A percentile compares a stretch with the other conserved stretches of the same genome.
These are phyloP conservation scores for Neoitamus cyanurus DNA, from an alignment of 2,888 invertebrate species.

Conservation along the genomic window DNA sequence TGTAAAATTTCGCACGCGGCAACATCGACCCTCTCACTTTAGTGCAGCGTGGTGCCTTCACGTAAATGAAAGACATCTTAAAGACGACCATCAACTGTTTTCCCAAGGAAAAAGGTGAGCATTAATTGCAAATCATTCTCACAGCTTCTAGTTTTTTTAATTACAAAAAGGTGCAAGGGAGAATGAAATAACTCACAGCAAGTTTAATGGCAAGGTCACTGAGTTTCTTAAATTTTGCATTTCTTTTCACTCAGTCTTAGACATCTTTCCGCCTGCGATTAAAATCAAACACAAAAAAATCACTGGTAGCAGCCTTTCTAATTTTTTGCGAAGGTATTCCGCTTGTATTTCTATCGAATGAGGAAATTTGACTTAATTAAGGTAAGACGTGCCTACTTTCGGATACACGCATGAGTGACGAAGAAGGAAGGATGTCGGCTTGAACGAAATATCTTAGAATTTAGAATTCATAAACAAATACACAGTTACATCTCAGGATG, in stretches of 20 bases:
- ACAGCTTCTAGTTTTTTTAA: neutral
- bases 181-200: neutral
- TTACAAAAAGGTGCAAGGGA: neutral
- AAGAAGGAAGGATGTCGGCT: too few species aligned
- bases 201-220: neutral
- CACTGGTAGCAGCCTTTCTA: neutral
- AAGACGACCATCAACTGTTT: neutral
- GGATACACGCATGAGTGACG: too few species aligned
- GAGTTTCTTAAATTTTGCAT: neutral
- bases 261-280: neutral
- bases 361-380: neutral
- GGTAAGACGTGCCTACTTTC: neutral
- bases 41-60: neutral
- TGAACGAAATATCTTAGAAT: too few species aligned
- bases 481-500: too few species aligned
- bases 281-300: neutral
- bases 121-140: neutral
- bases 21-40: neutral
- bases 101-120: neutral
- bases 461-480: too few species aligned
- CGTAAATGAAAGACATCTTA: neutral
- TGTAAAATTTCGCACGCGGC: neutral
- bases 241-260: neutral
- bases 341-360: neutral
- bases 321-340: neutral